Base-by-base conservation (phyloP, 1,140 invertebrate species). In the Leptopilina clavipes region DNA sequence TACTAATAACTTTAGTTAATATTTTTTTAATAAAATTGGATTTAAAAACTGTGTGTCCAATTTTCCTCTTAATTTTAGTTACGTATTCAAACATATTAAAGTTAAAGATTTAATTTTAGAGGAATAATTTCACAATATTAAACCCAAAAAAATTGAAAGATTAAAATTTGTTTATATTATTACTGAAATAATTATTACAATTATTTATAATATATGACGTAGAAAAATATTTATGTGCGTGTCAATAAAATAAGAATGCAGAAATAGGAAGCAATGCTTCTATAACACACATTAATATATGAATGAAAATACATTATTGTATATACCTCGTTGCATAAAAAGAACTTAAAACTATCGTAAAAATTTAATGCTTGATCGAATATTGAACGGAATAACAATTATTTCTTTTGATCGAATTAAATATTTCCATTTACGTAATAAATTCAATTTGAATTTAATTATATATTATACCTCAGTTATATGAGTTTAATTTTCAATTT, bases 201-300 rank as follows among this genome's bases (percentile, higher is more conserved):
- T n/a, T 52, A 52, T 22, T 37, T n/a, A 65, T n/a, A n/a, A n/a
- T n/a, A 14, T 31, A 65, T 37, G 22, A 65, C 11, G 59, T 65
- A 65, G 25, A 65, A 65, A 65, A 65, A 65, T 65, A 65, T 65
- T 65, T 37, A 31, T 65, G 59, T 65, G 59, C 19, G 56, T 14
- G 22, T 22, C 11, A 59, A 19, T 31, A 25, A 65, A 65, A 22
- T 11, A 14, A 65, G 22, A 25, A 65, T 65, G 18, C 18, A 22
- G 9, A 59, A 54, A 59, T 22, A 22, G 17, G 8, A 22, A 59
- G 18, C 18, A 18, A 59, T 22, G 19, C 7, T 14, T n/a, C 1
- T 59, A 59, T 65, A 65, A 37, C 22, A 31, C 22, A n/a, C 59
- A 31, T 14, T 31, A 65, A 31, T 31, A 65, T n/a, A 65, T 65